Evolutionary conservation across 2,113 vertebrate genomes (phyloP).

Genomic region (Megaleporinus macrocephalus): DNA sequence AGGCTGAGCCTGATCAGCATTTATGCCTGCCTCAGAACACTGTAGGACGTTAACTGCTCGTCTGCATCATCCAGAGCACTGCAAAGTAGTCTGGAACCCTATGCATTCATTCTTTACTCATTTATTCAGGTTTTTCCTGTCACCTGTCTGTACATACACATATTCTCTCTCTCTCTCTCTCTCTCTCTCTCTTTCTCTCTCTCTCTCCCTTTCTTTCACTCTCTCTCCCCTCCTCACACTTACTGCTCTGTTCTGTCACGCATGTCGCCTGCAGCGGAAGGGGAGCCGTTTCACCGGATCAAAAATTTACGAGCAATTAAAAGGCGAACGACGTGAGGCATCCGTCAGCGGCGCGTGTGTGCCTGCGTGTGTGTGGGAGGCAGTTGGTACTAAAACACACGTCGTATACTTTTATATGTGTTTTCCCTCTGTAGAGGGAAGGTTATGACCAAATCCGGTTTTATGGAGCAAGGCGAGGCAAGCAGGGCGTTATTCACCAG

Average conservation of each 20-base stretch:
- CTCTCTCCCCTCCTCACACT: constrained; percentile 23
- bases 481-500: constrained; percentile 73
- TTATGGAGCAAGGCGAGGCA: constrained; percentile 82
- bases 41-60: no score
- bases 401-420: constrained; percentile 99
- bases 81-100: no score
- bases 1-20: no score
- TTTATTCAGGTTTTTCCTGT: background rate
- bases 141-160: background rate
- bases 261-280: constrained; percentile 89
- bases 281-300: constrained; percentile 91
- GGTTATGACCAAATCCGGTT: constrained; percentile 95
- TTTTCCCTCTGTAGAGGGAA: constrained; percentile 96
- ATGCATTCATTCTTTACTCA: background rate
- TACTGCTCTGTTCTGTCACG: constrained; percentile 84
- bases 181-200: constrained; percentile 35
- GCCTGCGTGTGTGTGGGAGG: constrained; percentile 52
- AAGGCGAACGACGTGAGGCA: constrained; percentile 89
- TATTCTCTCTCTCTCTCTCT: background rate
- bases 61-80: no score
- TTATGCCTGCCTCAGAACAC: no score
- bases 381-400: constrained; percentile 92
- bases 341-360: constrained; percentile 83
- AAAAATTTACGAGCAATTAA: constrained; percentile 99
- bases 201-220: constrained; percentile 18